Conservation (phyloP, 2,888 invertebrate genomes). For the Elgonia sp. region DNA sequence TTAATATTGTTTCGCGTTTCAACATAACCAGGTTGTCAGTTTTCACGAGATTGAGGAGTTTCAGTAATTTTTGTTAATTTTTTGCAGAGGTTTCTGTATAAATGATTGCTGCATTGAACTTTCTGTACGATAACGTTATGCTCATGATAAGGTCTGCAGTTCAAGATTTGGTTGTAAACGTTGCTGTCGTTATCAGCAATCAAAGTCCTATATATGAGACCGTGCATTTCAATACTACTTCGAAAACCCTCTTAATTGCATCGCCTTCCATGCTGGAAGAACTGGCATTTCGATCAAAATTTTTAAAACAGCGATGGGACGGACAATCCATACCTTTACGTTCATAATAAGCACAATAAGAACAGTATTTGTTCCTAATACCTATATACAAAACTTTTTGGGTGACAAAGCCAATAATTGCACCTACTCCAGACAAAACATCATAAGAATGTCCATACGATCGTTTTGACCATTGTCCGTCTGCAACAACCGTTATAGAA, state of each 20-base stretch:
- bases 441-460: constrained; percentile 56
- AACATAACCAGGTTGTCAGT: constrained; percentile 16
- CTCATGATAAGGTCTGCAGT: constrained; percentile 77
- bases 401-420: constrained; percentile 59
- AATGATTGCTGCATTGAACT: constrained; percentile 46
- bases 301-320: constrained; percentile 79
- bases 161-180: constrained; percentile 79
- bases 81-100: constrained; percentile 36
- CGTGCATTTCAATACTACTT: constrained; percentile 66
- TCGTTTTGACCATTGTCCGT: constrained; percentile 65
- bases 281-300: constrained; percentile 78
- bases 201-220: constrained; percentile 69
- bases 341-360: constrained; percentile 73
- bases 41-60: neutral
- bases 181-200: constrained; percentile 82
- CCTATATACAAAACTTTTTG: constrained; percentile 78
- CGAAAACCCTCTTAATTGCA: constrained; percentile 73
- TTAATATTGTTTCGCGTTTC: constrained; percentile 16
- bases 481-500: constrained; percentile 55
- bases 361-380: constrained; percentile 79
- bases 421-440: constrained; percentile 59
- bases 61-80: constrained; percentile 15
- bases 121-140: constrained; percentile 26
- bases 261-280: constrained; percentile 79
- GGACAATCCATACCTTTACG: constrained; percentile 44